Evolutionary conservation across 2,888 invertebrate genomes (phyloP).

Genomic region (Cepaea hortensis): DNA sequence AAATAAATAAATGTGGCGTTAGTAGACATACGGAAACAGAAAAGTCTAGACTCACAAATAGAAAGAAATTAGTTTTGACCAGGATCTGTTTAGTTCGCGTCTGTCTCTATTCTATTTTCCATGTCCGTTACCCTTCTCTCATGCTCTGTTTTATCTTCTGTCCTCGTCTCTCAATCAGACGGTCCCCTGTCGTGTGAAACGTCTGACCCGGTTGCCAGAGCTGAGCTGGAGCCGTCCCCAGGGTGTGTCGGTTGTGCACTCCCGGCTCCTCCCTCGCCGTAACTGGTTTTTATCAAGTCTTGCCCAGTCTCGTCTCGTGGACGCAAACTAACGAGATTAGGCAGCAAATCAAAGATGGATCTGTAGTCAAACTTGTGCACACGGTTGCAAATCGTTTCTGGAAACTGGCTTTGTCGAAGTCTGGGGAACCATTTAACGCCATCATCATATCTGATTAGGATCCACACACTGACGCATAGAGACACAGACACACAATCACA

Average conservation of each 20-base stretch:
- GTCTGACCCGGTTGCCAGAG: constrained; percentile 27
- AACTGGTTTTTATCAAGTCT: constrained; percentile 32
- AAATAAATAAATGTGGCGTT: no score
- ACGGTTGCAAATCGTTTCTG: not conserved
- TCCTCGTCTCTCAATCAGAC: constrained; percentile 7
- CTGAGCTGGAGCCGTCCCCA: constrained; percentile 4
- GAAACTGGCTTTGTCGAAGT: not conserved
- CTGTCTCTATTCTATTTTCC: no score
- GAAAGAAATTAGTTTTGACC: no score
- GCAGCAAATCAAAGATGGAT: constrained; percentile 39
- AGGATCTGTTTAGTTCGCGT: no score
- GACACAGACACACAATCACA: no score
- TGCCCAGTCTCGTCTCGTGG: constrained; percentile 11
- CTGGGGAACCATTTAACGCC: not conserved
- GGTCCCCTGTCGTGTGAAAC: constrained; percentile 9
- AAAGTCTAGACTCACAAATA: no score
- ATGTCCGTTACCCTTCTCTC: no score
- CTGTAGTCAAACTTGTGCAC: not conserved
- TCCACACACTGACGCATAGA: no score
- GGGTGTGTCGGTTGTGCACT: not conserved
- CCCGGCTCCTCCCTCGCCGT: constrained; percentile 20
- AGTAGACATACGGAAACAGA: no score
- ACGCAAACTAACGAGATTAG: constrained; percentile 31
- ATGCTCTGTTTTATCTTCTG: no score
- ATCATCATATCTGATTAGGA: no score